A percentile compares a stretch with the other conserved stretches of the same genome.
Evolutionary conservation across 2,888 invertebrate species (phyloP).

Genomic region (Sinentomon sp.): DNA sequence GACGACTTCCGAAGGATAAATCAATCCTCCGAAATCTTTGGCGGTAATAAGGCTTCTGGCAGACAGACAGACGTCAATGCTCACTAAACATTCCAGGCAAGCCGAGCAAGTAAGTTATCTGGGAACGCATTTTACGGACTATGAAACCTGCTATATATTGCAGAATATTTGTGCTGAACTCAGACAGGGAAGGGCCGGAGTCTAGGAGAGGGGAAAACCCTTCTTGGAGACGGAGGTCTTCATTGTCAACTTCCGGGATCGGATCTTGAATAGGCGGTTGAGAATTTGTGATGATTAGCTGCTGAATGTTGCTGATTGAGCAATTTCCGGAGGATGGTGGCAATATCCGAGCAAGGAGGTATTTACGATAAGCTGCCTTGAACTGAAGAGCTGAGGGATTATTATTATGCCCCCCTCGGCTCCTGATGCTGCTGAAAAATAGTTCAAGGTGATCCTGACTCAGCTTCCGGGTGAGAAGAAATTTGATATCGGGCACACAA

Average conservation of each 20-base stretch:
- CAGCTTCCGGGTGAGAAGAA: background rate
- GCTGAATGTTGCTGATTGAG: too few species aligned
- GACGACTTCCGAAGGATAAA: slow-evolving; percentile 3
- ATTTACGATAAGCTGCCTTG: too few species aligned
- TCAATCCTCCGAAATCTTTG: slow-evolving; percentile 5
- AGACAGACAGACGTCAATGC: background rate
- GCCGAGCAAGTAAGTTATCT: too few species aligned
- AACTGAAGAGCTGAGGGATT: slow-evolving; percentile 4
- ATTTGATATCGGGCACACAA: too few species aligned
- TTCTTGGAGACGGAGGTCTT: too few species aligned
- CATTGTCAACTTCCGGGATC: too few species aligned
- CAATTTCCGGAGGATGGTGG: too few species aligned
- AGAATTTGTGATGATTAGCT: too few species aligned
- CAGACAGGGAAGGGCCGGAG: too few species aligned
- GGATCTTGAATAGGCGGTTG: too few species aligned
- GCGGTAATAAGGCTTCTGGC: background rate
- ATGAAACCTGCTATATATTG: slow-evolving; percentile 2
- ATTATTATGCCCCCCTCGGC: slow-evolving; percentile 4
- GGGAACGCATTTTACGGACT: background rate
- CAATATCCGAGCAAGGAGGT: too few species aligned
- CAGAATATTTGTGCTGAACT: background rate
- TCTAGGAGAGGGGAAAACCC: too few species aligned
- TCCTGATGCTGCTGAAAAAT: slow-evolving; percentile 1
- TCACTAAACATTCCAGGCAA: background rate
- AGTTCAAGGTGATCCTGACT: slow-evolving; percentile 3